Base-by-base conservation (phyloP, 2,888 invertebrate species). In the Tetrapedia diversipes region DNA sequence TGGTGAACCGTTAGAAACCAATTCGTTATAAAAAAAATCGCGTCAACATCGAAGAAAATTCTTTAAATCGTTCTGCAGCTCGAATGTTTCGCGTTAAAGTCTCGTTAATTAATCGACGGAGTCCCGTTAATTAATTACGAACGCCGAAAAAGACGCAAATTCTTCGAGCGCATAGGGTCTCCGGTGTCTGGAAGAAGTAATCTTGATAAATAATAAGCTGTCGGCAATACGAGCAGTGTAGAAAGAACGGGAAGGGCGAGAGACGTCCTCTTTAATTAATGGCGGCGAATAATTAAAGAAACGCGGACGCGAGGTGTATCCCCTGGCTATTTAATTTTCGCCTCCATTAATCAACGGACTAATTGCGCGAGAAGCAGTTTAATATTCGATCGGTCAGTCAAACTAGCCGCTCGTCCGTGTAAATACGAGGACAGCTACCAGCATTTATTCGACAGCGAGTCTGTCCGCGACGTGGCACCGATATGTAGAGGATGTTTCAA, bases 321-420 rank as follows among this genome's bases (percentile, higher is more conserved):
- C 43, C 27, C 39, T 56, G 24, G 43, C 45, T 37, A 59, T 63
- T 71, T 64, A 63, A 77, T 77, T 64, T 41, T 63, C 59, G 32
- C 41, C 53, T 53, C 51, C 66, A 59, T 78, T 78, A 71, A 77
- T 67, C 77, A 77, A 54, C 57, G 45, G 16, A 22, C 57, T 66
- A 70, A 71, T 77, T 67, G 59, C 53, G 34, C 63, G 53, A 41
- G 59, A 66, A 66, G 24, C 59, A 77, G 41, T 71, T 63, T 78
- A 78, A 78, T 67, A 63, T 78, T 77, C 66, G 71, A 78, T 78
- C 77, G 57, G 43, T 14, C 41, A 14, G 45, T 57, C 37, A 43
- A 67, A 59, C 43, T 76, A 54, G 27, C 29, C 16, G 27, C 22
- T 53, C 29, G 27, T 22, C 16, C 64, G 76, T 19, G 77, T 41